Evolutionary conservation across 2,797 vertebrate genomes (phyloP), one percentile per base, ranked within the genome.

Genomic region (Cottoperca gobio): DNA sequence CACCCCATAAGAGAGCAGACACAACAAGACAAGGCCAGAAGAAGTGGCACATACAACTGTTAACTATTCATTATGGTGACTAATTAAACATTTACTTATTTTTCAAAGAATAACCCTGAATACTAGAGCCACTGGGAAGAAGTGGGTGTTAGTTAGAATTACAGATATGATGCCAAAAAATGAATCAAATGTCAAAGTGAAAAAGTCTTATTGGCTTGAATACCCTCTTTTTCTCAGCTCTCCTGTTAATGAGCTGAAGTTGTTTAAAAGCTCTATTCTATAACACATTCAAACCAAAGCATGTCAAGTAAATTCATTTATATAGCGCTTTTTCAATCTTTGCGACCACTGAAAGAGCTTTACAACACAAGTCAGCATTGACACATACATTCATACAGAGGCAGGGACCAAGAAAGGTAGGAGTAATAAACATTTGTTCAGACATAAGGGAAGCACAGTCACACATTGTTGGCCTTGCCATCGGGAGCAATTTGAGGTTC

Each of bases 11-110:
- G 67, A 82, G 73, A 85, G 82, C 66, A 83, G 70, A 72, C 70
- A 79, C 17, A 85, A 83, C 73, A 82, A 85, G 84, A 88, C 77
- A 84, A 85, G 85, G 70, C 84, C 80, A 76, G 40, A 59, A 76
- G 67, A 87, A 84, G 64, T 88, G 84, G 82, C 80, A 80, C 85
- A 89, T 85, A 74, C 65, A 84, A 86, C 50, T 43, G 71, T 91
- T 89, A 91, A 92, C 86, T 88, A 91, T 92, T 93, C 72, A 93
- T 91, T 86, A 87, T 3, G 48, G 71, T 77, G 69, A 83, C 86
- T 90, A 89, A 91, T 92, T 89, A 89, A 92, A 91, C 78, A 90
- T 91, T 86, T 80, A 86, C 65, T 84, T 39, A 8, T 24, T 73
- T 91, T 91, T 91, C 87, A 90, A 88, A 88, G 84, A 54, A 33